Conservation (phyloP, 2,888 invertebrate species). For the Liopterus haemorrhoidalis region DNA sequence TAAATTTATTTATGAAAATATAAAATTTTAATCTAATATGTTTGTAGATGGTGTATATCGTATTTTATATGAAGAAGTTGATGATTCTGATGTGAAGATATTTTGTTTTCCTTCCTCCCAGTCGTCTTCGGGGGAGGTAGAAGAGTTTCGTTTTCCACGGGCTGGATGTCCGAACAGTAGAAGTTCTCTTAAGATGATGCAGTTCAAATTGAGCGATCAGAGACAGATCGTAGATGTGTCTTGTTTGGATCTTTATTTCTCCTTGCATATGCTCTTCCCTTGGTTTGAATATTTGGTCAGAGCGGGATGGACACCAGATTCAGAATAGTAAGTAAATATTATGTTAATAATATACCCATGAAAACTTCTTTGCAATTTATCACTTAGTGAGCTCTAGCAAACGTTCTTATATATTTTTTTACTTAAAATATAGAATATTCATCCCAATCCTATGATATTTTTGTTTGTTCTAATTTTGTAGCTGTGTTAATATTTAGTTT, state of each 20-base stretch:
- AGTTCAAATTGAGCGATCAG: conserved; percentile 61
- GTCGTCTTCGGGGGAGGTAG: conserved; percentile 70
- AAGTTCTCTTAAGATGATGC: conserved; percentile 79
- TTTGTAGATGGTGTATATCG: conserved; percentile 65
- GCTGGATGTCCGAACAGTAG: conserved; percentile 88
- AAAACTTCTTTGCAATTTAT: background rate
- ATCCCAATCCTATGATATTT: no score
- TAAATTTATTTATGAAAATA: conserved; percentile 8
- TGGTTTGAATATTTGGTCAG: conserved; percentile 94
- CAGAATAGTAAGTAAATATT: conserved; percentile 65
- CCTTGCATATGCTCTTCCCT: conserved; percentile 75
- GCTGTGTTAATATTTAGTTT: no score
- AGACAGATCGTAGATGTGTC: conserved; percentile 69
- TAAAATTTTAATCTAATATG: conserved; percentile 21
- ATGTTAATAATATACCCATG: background rate
- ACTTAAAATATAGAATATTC: no score
- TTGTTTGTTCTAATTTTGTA: no score
- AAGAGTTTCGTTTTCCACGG: conserved; percentile 82
- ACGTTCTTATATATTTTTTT: no score
- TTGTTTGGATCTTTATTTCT: conserved; percentile 68
- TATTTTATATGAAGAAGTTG: conserved; percentile 81
- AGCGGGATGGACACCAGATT: conserved; percentile 92
- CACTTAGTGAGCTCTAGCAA: no score
- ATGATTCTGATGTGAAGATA: conserved; percentile 85
- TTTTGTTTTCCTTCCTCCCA: conserved; percentile 82